Base-by-base conservation (phyloP, 1,140 invertebrate genomes). In the Dysdera silvatica region DNA sequence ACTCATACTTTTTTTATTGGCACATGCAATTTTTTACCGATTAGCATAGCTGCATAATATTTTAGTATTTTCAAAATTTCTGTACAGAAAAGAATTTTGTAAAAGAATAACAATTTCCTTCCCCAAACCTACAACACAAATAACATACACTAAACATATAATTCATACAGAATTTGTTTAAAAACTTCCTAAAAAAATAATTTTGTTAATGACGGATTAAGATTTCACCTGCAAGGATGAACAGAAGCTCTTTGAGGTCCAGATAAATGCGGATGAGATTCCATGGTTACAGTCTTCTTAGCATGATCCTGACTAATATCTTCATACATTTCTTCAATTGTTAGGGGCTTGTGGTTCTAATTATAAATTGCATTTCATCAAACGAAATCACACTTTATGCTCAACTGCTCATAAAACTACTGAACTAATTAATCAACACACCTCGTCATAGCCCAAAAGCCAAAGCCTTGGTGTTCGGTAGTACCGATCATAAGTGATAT, bases 401-500 rank as follows among this genome's bases (percentile, higher is more conserved):
- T 10, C 8, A n/a, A 37, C 8, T 10, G n/a, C 8, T 37, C n/a
- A 37, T 37, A 37, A 10, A 37, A 37, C 8, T 16, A 57, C 12
- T 16, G 7, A 8, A 57, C 49, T 26, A n/a, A 57, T 35, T 8
- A 10, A 8, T 54, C 8, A 54, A 8, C 7, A 7, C 8, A 92
- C 90, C 82, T 99, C 96, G 80, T 98, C 89, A 76, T 99, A 99
- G 24, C 96, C 96, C 71, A 85, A 88, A 20, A 99, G 80, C 95
- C 95, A 99, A 18, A 99, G 81, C 48, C 97, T 78, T 18, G 95
- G 96, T 28, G 97, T 99, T 80, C 98, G 95, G 78, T 99, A 99
- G 79, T 97, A 99, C 82, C 98, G 99, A 78, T 99, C 96, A 78
- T 99, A 99, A 20, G 95, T 98, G 69, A 99, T 99, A 75, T 99